phyloP scores from a whole-genome alignment of 2,113 vertebrate genomes.

The Archilochus colubris region DNA sequence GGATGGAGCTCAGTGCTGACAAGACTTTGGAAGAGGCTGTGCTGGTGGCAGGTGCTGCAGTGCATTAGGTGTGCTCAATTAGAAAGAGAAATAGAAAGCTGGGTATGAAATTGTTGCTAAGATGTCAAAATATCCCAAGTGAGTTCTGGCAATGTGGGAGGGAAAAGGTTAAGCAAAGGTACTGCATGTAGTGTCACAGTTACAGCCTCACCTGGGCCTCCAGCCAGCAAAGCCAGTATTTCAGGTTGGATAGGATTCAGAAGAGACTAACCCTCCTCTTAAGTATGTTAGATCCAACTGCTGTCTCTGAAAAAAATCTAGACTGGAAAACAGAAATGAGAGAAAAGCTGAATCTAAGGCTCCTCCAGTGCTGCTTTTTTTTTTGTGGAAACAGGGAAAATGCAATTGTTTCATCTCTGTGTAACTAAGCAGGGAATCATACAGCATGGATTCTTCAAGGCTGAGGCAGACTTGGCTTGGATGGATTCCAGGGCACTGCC shows the following conservation, averaged over 20 bases:
- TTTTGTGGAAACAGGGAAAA: not conserved
- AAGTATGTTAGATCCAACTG: constrained; percentile 47
- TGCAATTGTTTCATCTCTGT: not conserved
- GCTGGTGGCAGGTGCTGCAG: not conserved
- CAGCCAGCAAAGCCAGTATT: constrained; percentile 77
- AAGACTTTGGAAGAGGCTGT: not conserved
- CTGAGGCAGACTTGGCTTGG: not conserved
- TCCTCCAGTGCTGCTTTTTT: not conserved
- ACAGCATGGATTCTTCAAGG: accelerated
- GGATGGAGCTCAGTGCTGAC: not conserved
- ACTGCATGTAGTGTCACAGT: constrained; percentile 30
- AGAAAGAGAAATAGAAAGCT: constrained; percentile 17
- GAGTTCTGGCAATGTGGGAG: not conserved
- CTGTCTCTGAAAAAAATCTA: constrained; percentile 10
- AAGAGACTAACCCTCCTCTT: constrained; percentile 66
- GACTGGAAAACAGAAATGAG: constrained; percentile 26
- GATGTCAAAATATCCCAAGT: not conserved
- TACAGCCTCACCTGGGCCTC: constrained; percentile 57
- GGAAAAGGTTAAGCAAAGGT: constrained; percentile 74
- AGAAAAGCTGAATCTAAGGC: not conserved
- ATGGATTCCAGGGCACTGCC: not conserved
- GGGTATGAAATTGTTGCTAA: not conserved
- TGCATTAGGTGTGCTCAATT: not conserved
- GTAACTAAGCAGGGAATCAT: accelerated
- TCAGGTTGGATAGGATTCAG: constrained; percentile 75